Evolutionary conservation across 2,888 invertebrate genomes (phyloP).

Genomic region (Tetrapedia diversipes): DNA sequence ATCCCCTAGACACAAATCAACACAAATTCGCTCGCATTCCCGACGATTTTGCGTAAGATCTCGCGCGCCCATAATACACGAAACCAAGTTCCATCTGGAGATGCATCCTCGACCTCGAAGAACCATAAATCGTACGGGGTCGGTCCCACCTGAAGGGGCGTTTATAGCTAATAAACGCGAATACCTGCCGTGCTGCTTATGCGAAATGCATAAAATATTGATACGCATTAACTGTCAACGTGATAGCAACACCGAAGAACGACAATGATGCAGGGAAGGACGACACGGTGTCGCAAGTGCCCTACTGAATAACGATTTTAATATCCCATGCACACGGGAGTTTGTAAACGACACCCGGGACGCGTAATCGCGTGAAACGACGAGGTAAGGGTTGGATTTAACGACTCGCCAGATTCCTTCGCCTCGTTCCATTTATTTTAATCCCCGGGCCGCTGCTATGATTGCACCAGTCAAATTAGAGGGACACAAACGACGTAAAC

Average conservation of each 20-base stretch:
- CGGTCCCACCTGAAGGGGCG: conserved; percentile 56
- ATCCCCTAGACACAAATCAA: not conserved
- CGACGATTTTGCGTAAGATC: conserved; percentile 42
- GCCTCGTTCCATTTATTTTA: conserved; percentile 24
- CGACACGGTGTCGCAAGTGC: conserved; percentile 37
- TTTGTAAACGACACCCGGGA: conserved; percentile 23
- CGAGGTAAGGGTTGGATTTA: conserved; percentile 38
- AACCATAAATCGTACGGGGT: conserved; percentile 61
- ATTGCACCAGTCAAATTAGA: conserved; percentile 15
- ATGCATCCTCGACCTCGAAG: conserved; percentile 55
- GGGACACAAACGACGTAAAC: not conserved
- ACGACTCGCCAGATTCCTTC: conserved; percentile 47
- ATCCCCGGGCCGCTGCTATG: not conserved
- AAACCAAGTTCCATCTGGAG: conserved; percentile 25
- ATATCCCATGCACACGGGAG: conserved; percentile 38
- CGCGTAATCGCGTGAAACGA: conserved; percentile 22
- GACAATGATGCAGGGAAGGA: conserved; percentile 27
- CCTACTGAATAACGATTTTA: conserved; percentile 60
- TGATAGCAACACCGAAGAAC: conserved; percentile 42
- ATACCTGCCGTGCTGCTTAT: conserved; percentile 69
- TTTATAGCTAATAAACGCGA: conserved; percentile 77
- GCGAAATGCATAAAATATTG: conserved; percentile 72
- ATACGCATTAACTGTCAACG: conserved; percentile 69
- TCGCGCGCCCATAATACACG: conserved; percentile 22
- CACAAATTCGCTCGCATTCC: conserved; percentile 6